Evolutionary conservation across 2,113 vertebrate genomes (phyloP).

Genomic region (Conger conger): DNA sequence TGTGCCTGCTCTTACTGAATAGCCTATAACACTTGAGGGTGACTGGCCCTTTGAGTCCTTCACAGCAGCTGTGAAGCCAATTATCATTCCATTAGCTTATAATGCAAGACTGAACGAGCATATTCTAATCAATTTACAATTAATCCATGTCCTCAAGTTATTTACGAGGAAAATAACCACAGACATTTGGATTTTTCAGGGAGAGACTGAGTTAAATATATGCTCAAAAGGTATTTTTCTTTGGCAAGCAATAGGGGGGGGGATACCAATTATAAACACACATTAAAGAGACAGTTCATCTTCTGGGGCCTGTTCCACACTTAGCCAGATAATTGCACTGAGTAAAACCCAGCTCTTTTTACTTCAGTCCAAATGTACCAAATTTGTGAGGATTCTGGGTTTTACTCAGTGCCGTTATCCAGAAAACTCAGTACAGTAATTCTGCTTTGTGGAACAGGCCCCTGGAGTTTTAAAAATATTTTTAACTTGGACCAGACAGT

Average conservation of each 20-base stretch:
- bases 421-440: too few species aligned
- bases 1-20: neutral
- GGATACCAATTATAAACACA: neutral
- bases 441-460: too few species aligned
- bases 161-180: neutral
- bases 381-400: too few species aligned
- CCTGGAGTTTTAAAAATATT: too few species aligned
- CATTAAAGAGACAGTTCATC: slow-evolving; percentile 3
- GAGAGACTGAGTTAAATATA: neutral
- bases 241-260: slow-evolving; percentile 1
- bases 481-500: too few species aligned
- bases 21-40: neutral
- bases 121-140: neutral
- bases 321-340: too few species aligned
- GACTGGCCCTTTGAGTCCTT: neutral
- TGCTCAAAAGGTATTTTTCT: neutral
- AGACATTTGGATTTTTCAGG: neutral
- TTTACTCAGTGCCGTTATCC: too few species aligned
- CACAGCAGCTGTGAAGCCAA: neutral
- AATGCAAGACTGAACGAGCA: neutral
- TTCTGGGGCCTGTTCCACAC: too few species aligned
- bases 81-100: neutral
- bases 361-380: too few species aligned
- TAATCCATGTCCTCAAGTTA: neutral
- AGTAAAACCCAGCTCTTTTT: too few species aligned